phyloP scores from a whole-genome alignment of 2,888 invertebrate genomes.

The Pammene fasciana region DNA sequence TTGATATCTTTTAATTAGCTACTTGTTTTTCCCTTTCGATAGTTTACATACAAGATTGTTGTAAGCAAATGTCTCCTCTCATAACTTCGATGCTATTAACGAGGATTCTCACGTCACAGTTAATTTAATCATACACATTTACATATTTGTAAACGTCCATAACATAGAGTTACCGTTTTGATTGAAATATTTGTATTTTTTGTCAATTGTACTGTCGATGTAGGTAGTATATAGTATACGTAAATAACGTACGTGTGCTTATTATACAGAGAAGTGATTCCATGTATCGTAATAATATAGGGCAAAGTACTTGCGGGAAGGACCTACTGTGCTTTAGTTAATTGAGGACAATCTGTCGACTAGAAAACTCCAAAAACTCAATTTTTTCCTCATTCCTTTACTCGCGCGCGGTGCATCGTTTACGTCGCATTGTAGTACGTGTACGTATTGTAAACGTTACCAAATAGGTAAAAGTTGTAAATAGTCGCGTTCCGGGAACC shows the following conservation, averaged over 20 bases:
- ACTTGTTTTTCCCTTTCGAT: not conserved
- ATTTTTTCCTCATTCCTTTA: slow-evolving; percentile 13
- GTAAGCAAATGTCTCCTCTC: not conserved
- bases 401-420: slow-evolving; percentile 27
- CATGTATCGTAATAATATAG: no score
- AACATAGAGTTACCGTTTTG: no score
- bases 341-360: slow-evolving; percentile 4
- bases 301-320: no score
- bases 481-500: slow-evolving; percentile 78
- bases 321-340: not conserved
- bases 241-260: no score
- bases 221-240: no score
- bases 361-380: slow-evolving; percentile 7
- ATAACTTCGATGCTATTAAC: not conserved
- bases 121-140: no score
- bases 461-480: slow-evolving; percentile 82
- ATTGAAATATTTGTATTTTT: no score
- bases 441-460: slow-evolving; percentile 75
- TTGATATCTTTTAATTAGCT: slow-evolving; percentile 17
- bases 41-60: not conserved
- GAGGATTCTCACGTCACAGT: no score
- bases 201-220: no score
- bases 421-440: slow-evolving; percentile 56
- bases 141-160: no score
- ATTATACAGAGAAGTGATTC: no score